Base-by-base conservation (phyloP, 2,888 invertebrate genomes). In the Archips xylosteana region DNA sequence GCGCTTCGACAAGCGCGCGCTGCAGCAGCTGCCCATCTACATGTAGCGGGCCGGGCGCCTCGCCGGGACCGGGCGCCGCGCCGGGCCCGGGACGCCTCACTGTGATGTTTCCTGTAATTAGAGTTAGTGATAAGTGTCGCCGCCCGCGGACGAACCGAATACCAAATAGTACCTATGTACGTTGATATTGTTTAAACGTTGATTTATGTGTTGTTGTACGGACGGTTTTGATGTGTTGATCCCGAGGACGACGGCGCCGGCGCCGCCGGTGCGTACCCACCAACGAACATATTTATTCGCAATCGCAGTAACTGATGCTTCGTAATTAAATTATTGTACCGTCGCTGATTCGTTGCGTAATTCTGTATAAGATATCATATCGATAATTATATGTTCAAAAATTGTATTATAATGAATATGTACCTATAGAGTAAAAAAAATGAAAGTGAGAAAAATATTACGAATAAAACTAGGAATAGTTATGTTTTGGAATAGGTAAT, bases 381-480 rank as follows among this genome's bases (percentile, higher is more conserved):
- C 94, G 94, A 92, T 93, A 92, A 92, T 89, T 92, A 92, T 93
- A 94, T 93, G 94, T 93, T 94, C 93, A 91, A 92, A 92, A 92
- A 88, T 87, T 94, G 93, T 94, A 93, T 92, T 91, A 92, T 92
- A 92, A 88, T 91, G 86, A 89, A 89, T 90, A 91, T 92, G 92
- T 94, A 94, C 91, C 92, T 92, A 91, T 94, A 94, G 92, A 89
- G 81, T 92, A 91, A 84, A 93, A 89, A 89, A 90, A 92, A 92
- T 89, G 91, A 94, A 94, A 94, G 94, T 94, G 94, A 94, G 94
- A 94, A 93, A 91, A 93, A 93, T 91, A 91, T 93, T 89, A 93
- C 89, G 90, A 91, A 90, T 91, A 91, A 92, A 87, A 90, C 85
- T 92, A 92, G 93, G 86, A 86, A 89, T 94, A 94, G 93, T 91